Evolutionary conservation across 1,140 invertebrate genomes (phyloP).

Genomic region (Euwallacea fornicatus): DNA sequence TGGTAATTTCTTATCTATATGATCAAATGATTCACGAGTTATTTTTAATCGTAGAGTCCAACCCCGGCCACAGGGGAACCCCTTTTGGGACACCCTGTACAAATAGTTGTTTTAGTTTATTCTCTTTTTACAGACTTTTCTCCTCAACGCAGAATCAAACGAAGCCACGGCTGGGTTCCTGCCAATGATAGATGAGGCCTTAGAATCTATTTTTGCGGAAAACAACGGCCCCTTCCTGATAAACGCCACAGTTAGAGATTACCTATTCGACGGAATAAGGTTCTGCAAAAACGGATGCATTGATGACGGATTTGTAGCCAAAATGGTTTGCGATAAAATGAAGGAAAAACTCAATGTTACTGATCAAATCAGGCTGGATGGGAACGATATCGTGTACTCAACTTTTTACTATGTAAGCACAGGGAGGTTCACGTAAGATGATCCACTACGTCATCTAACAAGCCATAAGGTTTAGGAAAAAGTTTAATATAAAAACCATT

Average conservation of each 20-base stretch:
- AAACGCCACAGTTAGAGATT: conserved; percentile 39
- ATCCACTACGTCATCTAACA: too few species aligned
- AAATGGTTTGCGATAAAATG: conserved; percentile 39
- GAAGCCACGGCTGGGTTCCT: conserved; percentile 20
- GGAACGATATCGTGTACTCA: conserved; percentile 38
- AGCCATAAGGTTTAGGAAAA: not conserved
- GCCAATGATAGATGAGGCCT: conserved; percentile 28
- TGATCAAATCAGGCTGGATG: conserved; percentile 38
- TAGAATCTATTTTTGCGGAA: conserved; percentile 39
- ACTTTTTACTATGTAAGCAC: conserved; percentile 40
- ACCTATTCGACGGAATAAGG: conserved; percentile 40
- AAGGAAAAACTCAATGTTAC: conserved; percentile 22
- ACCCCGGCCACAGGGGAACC: too few species aligned
- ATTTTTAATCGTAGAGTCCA: too few species aligned
- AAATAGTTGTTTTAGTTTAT: too few species aligned
- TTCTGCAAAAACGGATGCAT: conserved; percentile 40
- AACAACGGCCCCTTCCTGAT: conserved; percentile 41
- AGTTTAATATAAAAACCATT: not conserved
- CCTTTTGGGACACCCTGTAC: too few species aligned
- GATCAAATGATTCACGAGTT: too few species aligned
- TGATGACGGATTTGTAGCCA: conserved; percentile 36
- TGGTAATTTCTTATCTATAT: too few species aligned
- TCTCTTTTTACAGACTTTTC: conserved; percentile 24
- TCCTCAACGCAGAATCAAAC: conserved; percentile 13
- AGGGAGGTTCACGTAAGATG: not conserved